Conservation (phyloP, 2,888 invertebrate genomes). For the Heliconius erato region DNA sequence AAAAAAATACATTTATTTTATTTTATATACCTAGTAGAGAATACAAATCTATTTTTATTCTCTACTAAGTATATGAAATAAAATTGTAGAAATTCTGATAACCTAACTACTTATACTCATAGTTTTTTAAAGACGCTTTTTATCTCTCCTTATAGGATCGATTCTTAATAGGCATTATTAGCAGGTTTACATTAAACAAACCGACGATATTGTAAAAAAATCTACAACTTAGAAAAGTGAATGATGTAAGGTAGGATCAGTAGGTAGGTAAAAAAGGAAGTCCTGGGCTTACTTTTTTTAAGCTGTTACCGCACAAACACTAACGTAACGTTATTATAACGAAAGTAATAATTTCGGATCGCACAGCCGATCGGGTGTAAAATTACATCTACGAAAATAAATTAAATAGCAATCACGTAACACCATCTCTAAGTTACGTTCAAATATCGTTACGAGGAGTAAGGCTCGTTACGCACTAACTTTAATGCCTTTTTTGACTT, state of each 20-base stretch:
- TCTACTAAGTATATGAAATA: no score
- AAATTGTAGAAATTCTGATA: no score
- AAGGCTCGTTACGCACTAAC: slow-evolving; percentile 37
- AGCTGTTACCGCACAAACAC: slow-evolving; percentile 47
- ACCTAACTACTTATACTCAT: no score
- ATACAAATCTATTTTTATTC: no score
- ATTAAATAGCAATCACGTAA: slow-evolving; percentile 66
- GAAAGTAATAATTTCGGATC: slow-evolving; percentile 56
- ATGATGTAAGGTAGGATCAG: not conserved
- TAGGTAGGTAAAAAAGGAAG: slow-evolving; percentile 15
- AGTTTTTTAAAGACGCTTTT: no score
- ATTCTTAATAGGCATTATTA: no score
- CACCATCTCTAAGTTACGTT: slow-evolving; percentile 49
- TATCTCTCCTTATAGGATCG: no score
- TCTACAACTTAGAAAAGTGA: not conserved
- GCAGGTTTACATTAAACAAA: no score
- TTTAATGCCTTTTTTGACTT: not conserved
- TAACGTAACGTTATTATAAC: slow-evolving; percentile 52
- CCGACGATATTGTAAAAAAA: not conserved
- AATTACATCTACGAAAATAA: slow-evolving; percentile 72
- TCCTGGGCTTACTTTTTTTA: slow-evolving; percentile 31
- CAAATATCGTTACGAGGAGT: slow-evolving; percentile 45
- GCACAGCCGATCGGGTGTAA: slow-evolving; percentile 70
- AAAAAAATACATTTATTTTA: no score
- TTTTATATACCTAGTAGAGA: no score